Base-by-base conservation (phyloP, 1,140 invertebrate genomes). In the Oedothorax gibbosus region DNA sequence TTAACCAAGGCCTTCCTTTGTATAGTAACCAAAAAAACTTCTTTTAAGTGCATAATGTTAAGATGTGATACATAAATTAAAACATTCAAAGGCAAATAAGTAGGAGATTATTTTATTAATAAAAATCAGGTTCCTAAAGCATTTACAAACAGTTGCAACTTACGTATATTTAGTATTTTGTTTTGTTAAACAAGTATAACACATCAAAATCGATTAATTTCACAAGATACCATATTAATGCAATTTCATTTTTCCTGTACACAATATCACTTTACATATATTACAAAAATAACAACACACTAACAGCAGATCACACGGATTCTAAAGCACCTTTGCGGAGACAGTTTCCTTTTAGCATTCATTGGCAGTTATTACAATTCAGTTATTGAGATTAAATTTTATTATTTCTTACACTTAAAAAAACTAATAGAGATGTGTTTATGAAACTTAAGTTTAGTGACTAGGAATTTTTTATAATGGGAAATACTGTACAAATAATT, bases 251-350 rank as follows among this genome's bases (percentile, higher is more conserved):
- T 75, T 81, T 50, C 66, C 78, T 71, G 78, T 81, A 81, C 66
- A 81, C 49, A 81, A 14, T 69, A 60, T 71, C 54, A 71, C 56
- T 81, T 71, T 81, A 81, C 78, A 81, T 71, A 81, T 71, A 71
- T 71, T 81, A 81, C 78, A 81, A 81, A 81, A 71, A 81, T 71
- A 81, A 81, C 54, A 81, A 49, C 15, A 69, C 62, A 64, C 10
- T 56, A 69, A 71, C 54, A 62, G 66, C 66, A 71, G 65, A 81
- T 81, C 66, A 60, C 56, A 68, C 21, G 51, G 75, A 50, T 71
- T 69, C 18, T 18, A 81, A 81, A 81, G 78, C 78, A 81, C 78
- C 78, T 81, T 81, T 79, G 18, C n/a, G 21, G 56, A 66, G 18
- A 51, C 66, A 56, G 72, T 57, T 35, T 20, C 72, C 21, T 14